Percentiles rank a stretch among this genome's conserved stretches.
phyloP scores from a whole-genome alignment of 2,888 invertebrate genomes.

The Tupiocoris notatus region DNA sequence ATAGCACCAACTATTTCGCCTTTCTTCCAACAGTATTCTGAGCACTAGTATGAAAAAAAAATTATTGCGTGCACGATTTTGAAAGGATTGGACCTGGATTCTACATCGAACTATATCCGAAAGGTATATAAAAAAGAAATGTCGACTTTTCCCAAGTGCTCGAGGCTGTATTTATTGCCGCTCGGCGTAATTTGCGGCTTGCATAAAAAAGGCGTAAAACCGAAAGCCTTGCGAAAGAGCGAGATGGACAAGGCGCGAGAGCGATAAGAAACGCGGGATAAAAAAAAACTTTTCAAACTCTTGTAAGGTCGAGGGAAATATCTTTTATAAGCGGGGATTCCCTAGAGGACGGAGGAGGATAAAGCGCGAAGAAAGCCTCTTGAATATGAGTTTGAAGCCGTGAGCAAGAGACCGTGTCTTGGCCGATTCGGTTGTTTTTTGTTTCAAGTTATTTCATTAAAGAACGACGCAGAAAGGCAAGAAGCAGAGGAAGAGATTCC shows the following conservation, averaged over 20 bases:
- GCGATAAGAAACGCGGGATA: background rate
- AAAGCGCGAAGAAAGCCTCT: background rate
- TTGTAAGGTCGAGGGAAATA: background rate
- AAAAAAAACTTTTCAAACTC: background rate
- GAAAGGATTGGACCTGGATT: too few relatives aligned
- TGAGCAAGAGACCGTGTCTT: background rate
- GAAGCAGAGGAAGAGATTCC: constrained; percentile 19
- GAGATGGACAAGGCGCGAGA: background rate
- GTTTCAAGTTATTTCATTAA: constrained; percentile 36
- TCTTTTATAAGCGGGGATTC: background rate
- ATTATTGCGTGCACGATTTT: too few relatives aligned
- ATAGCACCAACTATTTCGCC: too few relatives aligned
- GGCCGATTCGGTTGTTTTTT: constrained; percentile 13
- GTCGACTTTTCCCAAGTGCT: background rate
- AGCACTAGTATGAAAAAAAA: too few relatives aligned
- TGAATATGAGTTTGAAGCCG: constrained; percentile 22
- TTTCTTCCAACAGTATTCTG: too few relatives aligned
- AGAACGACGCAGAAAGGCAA: background rate
- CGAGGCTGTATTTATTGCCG: background rate
- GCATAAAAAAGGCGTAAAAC: background rate
- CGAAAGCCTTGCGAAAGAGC: background rate
- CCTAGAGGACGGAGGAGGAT: background rate
- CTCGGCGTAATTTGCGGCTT: background rate
- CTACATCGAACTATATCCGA: background rate
- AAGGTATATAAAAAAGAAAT: background rate